Evolutionary conservation across 2,113 vertebrate species (phyloP), one percentile per base, ranked within the genome.

Genomic region (Polypterus bichir): DNA sequence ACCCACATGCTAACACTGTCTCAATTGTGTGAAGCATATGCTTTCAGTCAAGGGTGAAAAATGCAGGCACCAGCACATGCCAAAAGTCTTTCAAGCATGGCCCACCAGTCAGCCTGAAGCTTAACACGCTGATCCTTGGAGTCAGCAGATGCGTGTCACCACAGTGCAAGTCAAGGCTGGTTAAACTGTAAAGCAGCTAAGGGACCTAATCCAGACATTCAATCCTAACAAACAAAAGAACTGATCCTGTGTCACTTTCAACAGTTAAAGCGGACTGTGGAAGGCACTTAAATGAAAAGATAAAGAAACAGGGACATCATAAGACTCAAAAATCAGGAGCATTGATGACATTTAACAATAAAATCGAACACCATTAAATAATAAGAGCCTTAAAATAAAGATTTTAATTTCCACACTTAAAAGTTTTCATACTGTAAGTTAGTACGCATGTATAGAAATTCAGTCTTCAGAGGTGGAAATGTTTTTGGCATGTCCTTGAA

Each of bases 1-100:
- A 88, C 83, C 85, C 80, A 78, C 87, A 85, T 72, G 79, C 86
- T 89, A 89, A 94, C 92, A 92, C 86, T 87, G 88, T 90, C 88
- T 92, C 74, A 73, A 94, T 91, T 92, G 91, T 96, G 86, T 76
- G 55, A 79, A 88, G 89, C 93, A 95, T 88, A 89, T 93, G 93
- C 91, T 92, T 89, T 85, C 90, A 90, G 93, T 93, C 93, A 92
- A 82, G 92, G 89, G 91, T 92, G 91, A 91, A 92, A 89, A 91
- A 91, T 86, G 86, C 89, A 90, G 89, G 92, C 89, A 86, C 83
- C 85, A 84, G 88, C 88, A 87, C 88, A 88, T 88, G 93, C 91
- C 92, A 92, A 84, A 86, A 91, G 89, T 89, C 92, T 90, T 87
- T 92, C 90, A 89, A 93, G 91, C 91, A 86, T 89, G 88, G 89